Base-by-base conservation (phyloP, 1,140 invertebrate genomes). In the Microplitis mediator region DNA sequence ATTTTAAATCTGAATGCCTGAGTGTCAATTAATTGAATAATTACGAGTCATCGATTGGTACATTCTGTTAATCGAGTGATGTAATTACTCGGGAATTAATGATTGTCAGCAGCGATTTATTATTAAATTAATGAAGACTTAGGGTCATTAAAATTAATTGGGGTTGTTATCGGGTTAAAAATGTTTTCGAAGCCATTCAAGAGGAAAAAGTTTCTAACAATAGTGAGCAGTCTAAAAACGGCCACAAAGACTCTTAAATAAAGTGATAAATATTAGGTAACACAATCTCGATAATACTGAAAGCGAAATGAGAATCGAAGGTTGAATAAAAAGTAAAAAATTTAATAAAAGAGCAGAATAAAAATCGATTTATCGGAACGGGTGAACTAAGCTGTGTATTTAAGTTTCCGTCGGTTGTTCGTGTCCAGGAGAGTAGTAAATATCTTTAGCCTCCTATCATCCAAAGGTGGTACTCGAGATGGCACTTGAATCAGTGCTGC, bases 281-380 rank as follows among this genome's bases (percentile, higher is more conserved):
- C 8, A 61, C 14, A 61, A 61, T 31, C 14, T 13, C 9, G 0
- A n/a, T 39, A 14, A 31, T 6, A 32, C 4, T 16, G 14, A 11
- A 45, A 56, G n/a, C 31, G 34, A 60, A 14, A 69, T 56, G 56
- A 34, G 32, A 35, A 32, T 8, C 8, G 51, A 31, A 56, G 35
- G 23, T 69, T 36, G 23, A 23, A 23, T 23, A 69, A 36, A 39
- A 8, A 51, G 69, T 13, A 62, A 62, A 13, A 60, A 13, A 60
- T 1, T 23, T 23, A 23, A 36, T 39, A 56, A 11, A 66, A 35
- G 60, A 79, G 75, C 6, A 6, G 39, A 45, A 79, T 78, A 74
- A 73, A 71, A 79, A 82, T 81, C 80, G 77, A 82, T 82, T 79
- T 79, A 77, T 77, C 77, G 72, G 54, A 23, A 54, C 39, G 23